These are phyloP conservation scores for Nothocercus julius DNA, from an alignment of 2,113 vertebrate species.

Conservation along the genomic window DNA sequence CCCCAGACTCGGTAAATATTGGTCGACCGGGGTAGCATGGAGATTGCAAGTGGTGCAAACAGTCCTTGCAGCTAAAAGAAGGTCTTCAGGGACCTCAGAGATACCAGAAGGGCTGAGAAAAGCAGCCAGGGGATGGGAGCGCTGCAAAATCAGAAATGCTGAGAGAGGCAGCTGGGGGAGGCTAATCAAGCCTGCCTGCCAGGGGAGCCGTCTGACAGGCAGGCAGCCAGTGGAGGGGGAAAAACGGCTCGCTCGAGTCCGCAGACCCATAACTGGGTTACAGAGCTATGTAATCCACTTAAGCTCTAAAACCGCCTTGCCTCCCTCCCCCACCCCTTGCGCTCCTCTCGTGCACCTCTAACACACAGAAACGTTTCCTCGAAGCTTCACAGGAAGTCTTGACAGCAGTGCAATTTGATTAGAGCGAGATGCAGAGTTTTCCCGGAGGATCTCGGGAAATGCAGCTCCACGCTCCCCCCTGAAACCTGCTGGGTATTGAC, in stretches of 20 bases:
- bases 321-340: constrained; percentile 58
- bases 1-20: background rate
- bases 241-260: constrained; percentile 55
- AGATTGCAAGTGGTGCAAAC: background rate
- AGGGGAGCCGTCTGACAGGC: constrained; percentile 64
- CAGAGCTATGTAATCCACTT: constrained; percentile 74
- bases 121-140: constrained; percentile 19
- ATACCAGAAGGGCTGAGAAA: background rate
- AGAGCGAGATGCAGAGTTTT: constrained; percentile 23
- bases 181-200: constrained; percentile 63
- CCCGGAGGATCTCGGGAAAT: constrained; percentile 39
- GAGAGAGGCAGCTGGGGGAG: constrained; percentile 44
- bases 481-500: constrained; percentile 19
- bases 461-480: background rate
- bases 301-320: constrained; percentile 62
- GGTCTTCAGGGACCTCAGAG: background rate
- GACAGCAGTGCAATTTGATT: constrained; percentile 59
- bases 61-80: constrained; percentile 25
- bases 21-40: background rate
- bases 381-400: constrained; percentile 63
- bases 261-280: constrained; percentile 60
- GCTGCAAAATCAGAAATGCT: constrained; percentile 45
- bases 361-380: constrained; percentile 54
- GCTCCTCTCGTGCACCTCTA: constrained; percentile 50
- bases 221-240: constrained; percentile 59